Evolutionary conservation across 2,113 vertebrate species (phyloP), one percentile per base, ranked within the genome.

Genomic region (Dicerorhinus sumatrensis): DNA sequence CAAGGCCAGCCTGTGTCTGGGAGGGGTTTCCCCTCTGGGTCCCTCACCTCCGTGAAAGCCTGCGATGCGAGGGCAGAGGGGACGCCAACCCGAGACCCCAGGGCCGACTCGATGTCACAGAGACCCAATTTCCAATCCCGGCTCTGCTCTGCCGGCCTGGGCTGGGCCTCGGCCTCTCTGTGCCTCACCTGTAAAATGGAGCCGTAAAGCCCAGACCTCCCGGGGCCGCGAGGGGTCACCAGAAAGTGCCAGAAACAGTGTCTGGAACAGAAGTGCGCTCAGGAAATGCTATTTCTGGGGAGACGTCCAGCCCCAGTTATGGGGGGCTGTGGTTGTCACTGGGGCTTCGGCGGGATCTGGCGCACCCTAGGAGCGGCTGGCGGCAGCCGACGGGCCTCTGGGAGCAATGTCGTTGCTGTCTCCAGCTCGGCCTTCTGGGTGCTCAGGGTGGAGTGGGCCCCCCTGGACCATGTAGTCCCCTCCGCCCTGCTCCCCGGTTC

Each of bases 221-320:
- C 1, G 5, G 87, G n/a, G 23, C 42, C 3, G 21, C 0, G 0
- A 46, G 48, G 51, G 12, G 33, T 20, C 36, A 56, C 39, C 0
- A 6, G 58, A 56, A 36, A 69, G n/a, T 1, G 1, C 27, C 8
- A 16, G 86, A 73, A 75, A 60, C 51, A 17, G 65, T 4, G 8
- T 39, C 51, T 31, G 80, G 80, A 93, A 73, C 27, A 75, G 91
- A 51, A 7, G 51, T 46, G 73, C 0, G 1, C 51, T 54, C 48
- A 10, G 33, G 16, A 62, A 27, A 62, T 23, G 48, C 39, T 8
- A 18, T 12, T 36, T 70, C 62, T 27, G 36, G 31, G 58, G 46
- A 31, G 8, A 16, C 60, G 14, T 39, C 42, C 20, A 58, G 58
- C 31, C 51, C 18, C 0, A 0, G 62, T n/a, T 73, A 20, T 58